Evolutionary conservation across 2,888 invertebrate genomes (phyloP), one percentile per base, ranked within the genome.

Genomic region (Hydropsyche betteni): DNA sequence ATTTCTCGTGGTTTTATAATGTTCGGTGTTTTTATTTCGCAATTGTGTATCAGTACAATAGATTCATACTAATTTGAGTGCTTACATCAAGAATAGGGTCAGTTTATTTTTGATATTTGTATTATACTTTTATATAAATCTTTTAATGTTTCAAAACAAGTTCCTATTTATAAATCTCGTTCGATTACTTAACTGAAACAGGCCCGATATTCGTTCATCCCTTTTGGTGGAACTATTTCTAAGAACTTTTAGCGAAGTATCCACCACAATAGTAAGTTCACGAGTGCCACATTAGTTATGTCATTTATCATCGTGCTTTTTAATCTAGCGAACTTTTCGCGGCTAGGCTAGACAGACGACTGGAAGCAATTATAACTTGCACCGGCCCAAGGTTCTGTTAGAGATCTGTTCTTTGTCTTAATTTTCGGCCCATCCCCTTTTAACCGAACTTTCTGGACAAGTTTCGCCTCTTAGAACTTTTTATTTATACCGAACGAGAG

Each of bases 341-440:
- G 64, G 64, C 34, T 64, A 36, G 64, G 64, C 64, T 64, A 64
- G 64, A 64, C 36, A 64, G 64, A 64, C 64, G 64, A 33, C 64
- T 64, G 64, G 64, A 64, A 36, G 64, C 64, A 64, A 64, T 64
- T 64, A 64, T 64, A 64, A 64, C 64, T 64, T 64, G 64, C 64
- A 64, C 64, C 36, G 64, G 64, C 34, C 34, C 24, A 24, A 34
- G 34, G 36, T 64, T 64, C 64, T 64, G 33, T 61, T 24, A 5
- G 14, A 14, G 55, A n/a, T 55, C 55, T 12, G 34, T 36, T 64
- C 64, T 64, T 64, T 64, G 64, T 64, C 64, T 64, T 64, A 64
- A 64, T 64, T 64, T 64, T 64, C 64, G 64, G 61, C 64, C 36
- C 36, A 12, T 34, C 33, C 64, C n/a, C 64, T 5, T 36, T 36